Evolutionary conservation across 2,797 vertebrate species (phyloP), one percentile per base, ranked within the genome.

Genomic region (Denticeps clupeoides): DNA sequence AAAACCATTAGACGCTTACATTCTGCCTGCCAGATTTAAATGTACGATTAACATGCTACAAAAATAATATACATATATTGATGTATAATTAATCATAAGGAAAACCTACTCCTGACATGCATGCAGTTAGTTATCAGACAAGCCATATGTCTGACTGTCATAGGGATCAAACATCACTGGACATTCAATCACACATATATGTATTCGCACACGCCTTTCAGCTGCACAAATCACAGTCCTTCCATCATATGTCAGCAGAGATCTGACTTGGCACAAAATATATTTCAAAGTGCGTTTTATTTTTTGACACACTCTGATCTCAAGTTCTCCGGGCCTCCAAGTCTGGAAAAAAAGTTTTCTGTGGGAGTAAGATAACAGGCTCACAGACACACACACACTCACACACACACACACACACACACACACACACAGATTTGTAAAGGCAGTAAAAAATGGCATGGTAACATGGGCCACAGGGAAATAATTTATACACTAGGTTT

Each of bases 301-400:
- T 11, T 21, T 41, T 60, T 65, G 65, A 71, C 60, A 40, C 55
- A 42, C 63, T 77, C 60, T 75, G 71, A 80, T 81, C 69, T 77
- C 26, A 64, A 71, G 70, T 75, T 71, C 57, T 62, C 56, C 28
- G 55, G 60, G 68, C 67, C 58, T 53, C 54, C 65, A 52, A 58
- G 19, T 59, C 71, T 72, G 23, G 48, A 25, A 60, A 67, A 69
- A 76, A 73, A 70, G 67, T 79, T 77, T 74, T 60, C 65, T 70
- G 69, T 57, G 28, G 37, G 49, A 63, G 61, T 69, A 64, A 69
- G 67, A 77, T 75, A 42, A 65, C 40, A 45, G 44, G 28, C 26
- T 33, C 33, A 41, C 19, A 16, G 13, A 43, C 16, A 35, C 24
- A 16, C 37, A 31, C 38, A 24, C 18, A 31, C 13, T 23, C n/a